Base-by-base conservation (phyloP, 2,888 invertebrate species). In the Parnassius smintheus region DNA sequence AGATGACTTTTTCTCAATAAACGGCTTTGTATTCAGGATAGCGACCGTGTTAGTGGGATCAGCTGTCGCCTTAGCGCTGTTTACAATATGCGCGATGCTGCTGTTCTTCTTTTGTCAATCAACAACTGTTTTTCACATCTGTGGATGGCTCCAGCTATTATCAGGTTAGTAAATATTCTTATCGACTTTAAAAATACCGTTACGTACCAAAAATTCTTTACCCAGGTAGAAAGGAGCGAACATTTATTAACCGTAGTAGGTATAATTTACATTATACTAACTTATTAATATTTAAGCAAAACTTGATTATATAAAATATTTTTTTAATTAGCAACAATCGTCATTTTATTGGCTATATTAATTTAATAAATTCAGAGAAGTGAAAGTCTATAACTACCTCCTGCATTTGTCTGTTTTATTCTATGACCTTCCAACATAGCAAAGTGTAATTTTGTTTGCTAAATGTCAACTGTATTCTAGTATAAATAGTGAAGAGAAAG, bases 81-180 rank as follows among this genome's bases (percentile, higher is more conserved):
- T 98, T 74, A 97, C 97, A 60, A 96, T 98, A 75, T 95, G 95
- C 86, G 95, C 95, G 70, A 96, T 99, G 94, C 92, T 98, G 70
- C 93, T 98, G 75, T 98, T 98, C 93, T 96, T 98, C 90, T 98
- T 98, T 88, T 95, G 98, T 85, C 96, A 96, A 81, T 96, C 98
- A 12, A 97, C 97, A 55, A 96, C 95, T 59, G 98, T 98, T 58
- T 98, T 97, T 87, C 96, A 97, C 80, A 94, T 98, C 66, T 98
- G 98, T 80, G 98, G 97, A 55, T 98, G 98, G 97, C 93, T 99
- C 92, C 99, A 99, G 87, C 93, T 98, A n/a, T 92, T 98, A 72
- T 98, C 98, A 80, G 98, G 99, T 99, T 85, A 94, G 94, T 60
- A 22, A 49, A 52, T 52, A 35, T 35, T 1, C 35, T 35, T 35